Base-by-base conservation (phyloP, 2,888 invertebrate genomes). In the Mechanitis mazaeus region DNA sequence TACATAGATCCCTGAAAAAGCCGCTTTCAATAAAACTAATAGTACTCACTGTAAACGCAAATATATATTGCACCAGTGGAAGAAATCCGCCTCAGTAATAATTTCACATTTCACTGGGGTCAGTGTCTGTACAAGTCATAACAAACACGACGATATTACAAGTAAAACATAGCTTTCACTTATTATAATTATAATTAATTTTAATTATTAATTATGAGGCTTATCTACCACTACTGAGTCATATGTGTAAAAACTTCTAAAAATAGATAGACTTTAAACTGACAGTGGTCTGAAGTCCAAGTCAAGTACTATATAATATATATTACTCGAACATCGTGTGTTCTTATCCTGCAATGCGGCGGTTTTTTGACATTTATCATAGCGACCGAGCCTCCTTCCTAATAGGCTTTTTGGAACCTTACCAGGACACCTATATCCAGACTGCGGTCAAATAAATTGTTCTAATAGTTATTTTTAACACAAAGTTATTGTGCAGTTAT, bases 391-490 rank as follows among this genome's bases (percentile, higher is more conserved):
- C 72, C 61, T 67, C 64, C 67, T 66, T 64, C 76, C 74, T 85
- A 83, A 84, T 85, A 87, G 79, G 82, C 79, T 81, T 87, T 86
- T 85, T 87, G 87, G 85, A 87, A 85, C 86, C 79, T 81, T 83
- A 85, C 85, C 85, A 85, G 85, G 71, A 79, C 78, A 71, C 71
- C 72, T 71, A 70, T 69, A 65, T 64, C 61, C 66, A 65, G 56
- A 64, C 63, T 64, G 57, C 62, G 50, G 56, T 66, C 66, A 64
- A 67, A 63, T 60, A 56, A 54, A 56, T 33, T 64, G 62, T 64
- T 67, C 65, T 56, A 59, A 31, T 42, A 47, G 42, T 54, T 60
- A 55, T 55, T 33, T 11, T 45, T 33, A 47, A 55, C 33, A 56
- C 59, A 56, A 20, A 28, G 11, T 9, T 7, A 42, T 7, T 42